phyloP scores from a whole-genome alignment of 2,888 invertebrate species.

The Cantharis flavilabris region DNA sequence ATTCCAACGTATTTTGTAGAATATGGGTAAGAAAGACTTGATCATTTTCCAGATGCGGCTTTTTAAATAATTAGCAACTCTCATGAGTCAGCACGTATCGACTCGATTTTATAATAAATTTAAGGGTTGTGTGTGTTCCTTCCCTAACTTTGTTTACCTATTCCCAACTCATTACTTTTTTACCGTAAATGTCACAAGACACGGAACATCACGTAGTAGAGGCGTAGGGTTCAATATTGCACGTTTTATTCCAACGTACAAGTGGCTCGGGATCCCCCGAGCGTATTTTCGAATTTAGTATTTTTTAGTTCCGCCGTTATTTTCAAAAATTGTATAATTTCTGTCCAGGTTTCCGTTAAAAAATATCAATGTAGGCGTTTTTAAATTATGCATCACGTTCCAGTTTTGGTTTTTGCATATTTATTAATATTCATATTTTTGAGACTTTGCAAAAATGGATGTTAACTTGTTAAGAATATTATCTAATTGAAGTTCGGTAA shows the following conservation, averaged over 20 bases:
- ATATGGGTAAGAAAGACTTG: slow-evolving; percentile 50
- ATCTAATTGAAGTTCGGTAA: background rate
- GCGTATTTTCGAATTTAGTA: background rate
- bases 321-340: background rate
- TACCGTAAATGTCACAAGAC: background rate
- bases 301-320: background rate
- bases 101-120: background rate
- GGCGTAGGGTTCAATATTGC: background rate
- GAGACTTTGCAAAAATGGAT: background rate
- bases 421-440: background rate
- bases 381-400: background rate
- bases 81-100: background rate
- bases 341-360: background rate
- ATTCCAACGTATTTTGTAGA: slow-evolving; percentile 47
- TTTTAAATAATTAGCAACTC: background rate
- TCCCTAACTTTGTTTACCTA: background rate
- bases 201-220: background rate
- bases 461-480: background rate
- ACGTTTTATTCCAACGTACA: background rate
- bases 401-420: background rate
- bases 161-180: background rate
- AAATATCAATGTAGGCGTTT: background rate
- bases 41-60: background rate
- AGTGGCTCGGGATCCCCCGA: background rate
- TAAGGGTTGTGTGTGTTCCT: background rate